Evolutionary conservation across 2,888 invertebrate genomes (phyloP).

Genomic region (Papilio protenor): DNA sequence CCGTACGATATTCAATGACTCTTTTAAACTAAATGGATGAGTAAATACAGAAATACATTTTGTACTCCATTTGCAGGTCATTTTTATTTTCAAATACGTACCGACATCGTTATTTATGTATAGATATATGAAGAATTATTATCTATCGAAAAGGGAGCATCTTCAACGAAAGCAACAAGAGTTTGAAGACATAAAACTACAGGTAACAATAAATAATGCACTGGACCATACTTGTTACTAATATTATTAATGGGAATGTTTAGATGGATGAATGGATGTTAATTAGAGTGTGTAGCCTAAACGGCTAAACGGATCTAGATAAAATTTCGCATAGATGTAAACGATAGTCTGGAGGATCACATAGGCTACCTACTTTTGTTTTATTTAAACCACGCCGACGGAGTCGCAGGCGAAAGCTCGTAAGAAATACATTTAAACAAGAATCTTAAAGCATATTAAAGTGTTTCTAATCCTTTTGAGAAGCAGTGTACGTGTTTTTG

Average conservation of each 20-base stretch:
- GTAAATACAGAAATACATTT: background rate
- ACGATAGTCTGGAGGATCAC: too few relatives aligned
- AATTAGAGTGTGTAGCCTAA: too few relatives aligned
- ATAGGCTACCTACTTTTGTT: too few relatives aligned
- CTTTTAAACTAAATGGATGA: slow-evolving; percentile 1
- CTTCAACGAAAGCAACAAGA: slow-evolving; percentile 64
- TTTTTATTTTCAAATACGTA: slow-evolving; percentile 68
- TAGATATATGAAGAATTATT: slow-evolving; percentile 64
- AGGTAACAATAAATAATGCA: slow-evolving; percentile 56
- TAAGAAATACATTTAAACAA: background rate
- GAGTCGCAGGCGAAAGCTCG: too few relatives aligned
- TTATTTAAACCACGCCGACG: too few relatives aligned
- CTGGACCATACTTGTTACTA: too few relatives aligned
- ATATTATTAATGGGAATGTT: too few relatives aligned
- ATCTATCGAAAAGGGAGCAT: slow-evolving; percentile 62
- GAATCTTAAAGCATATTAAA: background rate
- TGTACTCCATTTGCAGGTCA: slow-evolving; percentile 54
- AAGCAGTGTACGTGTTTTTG: background rate
- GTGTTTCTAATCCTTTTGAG: background rate
- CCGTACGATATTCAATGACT: background rate
- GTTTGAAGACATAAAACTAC: slow-evolving; percentile 71
- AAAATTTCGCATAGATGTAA: too few relatives aligned
- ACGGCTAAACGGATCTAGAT: too few relatives aligned
- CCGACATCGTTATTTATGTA: slow-evolving; percentile 68
- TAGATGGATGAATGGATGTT: too few relatives aligned